Conservation (phyloP, 2,797 vertebrate species). For the Ambastaia sidthimunki region DNA sequence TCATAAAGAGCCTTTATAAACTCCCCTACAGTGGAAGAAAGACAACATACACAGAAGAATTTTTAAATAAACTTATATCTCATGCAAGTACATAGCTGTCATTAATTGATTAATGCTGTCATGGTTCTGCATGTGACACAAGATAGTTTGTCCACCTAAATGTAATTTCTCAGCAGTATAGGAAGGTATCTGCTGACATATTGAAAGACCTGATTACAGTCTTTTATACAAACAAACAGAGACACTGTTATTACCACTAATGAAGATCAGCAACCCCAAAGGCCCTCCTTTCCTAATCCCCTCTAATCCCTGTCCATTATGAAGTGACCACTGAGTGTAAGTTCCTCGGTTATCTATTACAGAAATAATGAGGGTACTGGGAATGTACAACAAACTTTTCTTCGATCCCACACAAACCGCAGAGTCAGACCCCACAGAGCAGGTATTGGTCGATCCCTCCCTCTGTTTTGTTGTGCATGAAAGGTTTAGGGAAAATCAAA, state of each 20-base stretch:
- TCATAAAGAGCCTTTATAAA: constrained; percentile 98
- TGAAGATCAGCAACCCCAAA: background rate
- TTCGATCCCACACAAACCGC: constrained; percentile 28
- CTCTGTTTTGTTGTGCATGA: constrained; percentile 21
- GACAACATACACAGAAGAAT: background rate
- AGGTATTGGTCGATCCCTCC: constrained; percentile 10
- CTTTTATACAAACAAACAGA: background rate
- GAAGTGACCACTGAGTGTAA: background rate
- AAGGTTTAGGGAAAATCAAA: background rate
- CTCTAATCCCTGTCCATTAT: background rate
- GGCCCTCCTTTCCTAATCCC: background rate
- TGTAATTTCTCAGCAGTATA: constrained; percentile 7
- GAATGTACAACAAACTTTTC: constrained; percentile 28
- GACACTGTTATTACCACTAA: background rate
- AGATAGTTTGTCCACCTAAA: background rate
- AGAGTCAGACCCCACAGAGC: constrained; percentile 10
- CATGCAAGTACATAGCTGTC: too few species aligned
- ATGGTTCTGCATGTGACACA: background rate
- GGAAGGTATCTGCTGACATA: background rate
- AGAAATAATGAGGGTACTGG: constrained; percentile 20
- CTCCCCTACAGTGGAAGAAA: constrained; percentile 80
- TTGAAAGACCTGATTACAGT: background rate
- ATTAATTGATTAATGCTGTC: constrained; percentile 1
- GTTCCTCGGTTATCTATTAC: constrained; percentile 8
- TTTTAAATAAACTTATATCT: too few species aligned